Evolutionary conservation across 2,113 vertebrate genomes (phyloP), one percentile per base, ranked within the genome.

Genomic region (Danio rerio): DNA sequence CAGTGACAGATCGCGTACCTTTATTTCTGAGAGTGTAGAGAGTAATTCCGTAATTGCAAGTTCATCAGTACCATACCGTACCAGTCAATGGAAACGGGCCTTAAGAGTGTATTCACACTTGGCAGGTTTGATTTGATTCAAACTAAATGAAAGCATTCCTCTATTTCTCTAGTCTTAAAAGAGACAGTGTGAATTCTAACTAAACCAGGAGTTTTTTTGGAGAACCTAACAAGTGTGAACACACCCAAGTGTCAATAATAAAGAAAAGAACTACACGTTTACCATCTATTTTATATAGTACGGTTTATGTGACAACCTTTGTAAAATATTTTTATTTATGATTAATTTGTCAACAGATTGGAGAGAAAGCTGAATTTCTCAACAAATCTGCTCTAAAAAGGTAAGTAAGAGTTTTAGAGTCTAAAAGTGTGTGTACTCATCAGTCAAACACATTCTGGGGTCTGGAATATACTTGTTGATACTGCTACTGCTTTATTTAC

Each of bases 331-430:
- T 69, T 18, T 55, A 73, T 71, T 9, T 82, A 8, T 62, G 12
- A 69, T 16, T 45, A 1, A 13, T 4, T 76, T 47, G 2, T 82
- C 78, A 21, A 70, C 92, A 99, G 97, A 99, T 99, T 78, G 97
- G 98, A 55, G 96, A 95, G 52, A 94, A 96, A 84, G 96, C 97
- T 71, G 96, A 96, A 84, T 99, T 99, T 88, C 89, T 99, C 90
- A 98, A 92, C 90, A 98, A 96, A 90, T 98, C 95, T 20, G 94
- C 94, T 85, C 96, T 96, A 85, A 99, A 98, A 92, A 98, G 95
- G 98, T 98, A 93, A 94, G 87, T 10, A 16, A 13, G n/a, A 0
- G 71, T 65, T 15, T 70, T 12, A 15, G 16, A 53, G 9, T 11
- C 2, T 71, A 31, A 31, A 31, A 31, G 40, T 50, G 42, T 7